Percentiles rank a stretch among this genome's conserved stretches.
Evolutionary conservation across 1,140 invertebrate genomes (phyloP).

Genomic region (Macrosteles quadrilineatus): DNA sequence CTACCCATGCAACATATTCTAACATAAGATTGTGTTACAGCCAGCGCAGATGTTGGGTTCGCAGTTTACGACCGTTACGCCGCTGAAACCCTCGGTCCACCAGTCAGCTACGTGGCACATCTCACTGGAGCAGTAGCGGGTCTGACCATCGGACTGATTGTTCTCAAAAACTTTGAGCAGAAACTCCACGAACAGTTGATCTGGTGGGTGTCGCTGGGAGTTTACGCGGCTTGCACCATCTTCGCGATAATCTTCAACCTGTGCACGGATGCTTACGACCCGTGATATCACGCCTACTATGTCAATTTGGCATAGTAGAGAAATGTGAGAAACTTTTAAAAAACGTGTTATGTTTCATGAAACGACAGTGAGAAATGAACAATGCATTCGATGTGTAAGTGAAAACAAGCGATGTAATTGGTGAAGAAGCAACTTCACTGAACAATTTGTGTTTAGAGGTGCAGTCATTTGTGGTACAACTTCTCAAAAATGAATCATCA

Average conservation of each 20-base stretch:
- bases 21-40: constrained; percentile 53
- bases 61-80: constrained; percentile 92
- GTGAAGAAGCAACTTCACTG: too few relatives aligned
- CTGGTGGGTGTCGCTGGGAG: constrained; percentile 93
- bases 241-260: constrained; percentile 90
- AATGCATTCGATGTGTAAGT: too few relatives aligned
- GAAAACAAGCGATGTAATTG: too few relatives aligned
- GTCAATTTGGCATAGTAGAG: constrained; percentile 2
- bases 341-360: too few relatives aligned
- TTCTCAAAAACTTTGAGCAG: constrained; percentile 97
- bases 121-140: constrained; percentile 88
- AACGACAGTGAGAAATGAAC: too few relatives aligned
- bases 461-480: too few relatives aligned
- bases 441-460: too few relatives aligned
- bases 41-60: constrained; percentile 91
- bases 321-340: too few relatives aligned
- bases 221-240: constrained; percentile 88
- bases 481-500: too few relatives aligned
- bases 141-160: constrained; percentile 84
- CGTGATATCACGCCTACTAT: constrained; percentile 35
- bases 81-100: constrained; percentile 59
- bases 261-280: constrained; percentile 34
- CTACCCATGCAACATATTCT: too few relatives aligned
- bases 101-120: constrained; percentile 94
- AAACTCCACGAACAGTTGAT: constrained; percentile 90